Evolutionary conservation across 2,113 vertebrate genomes (phyloP), one percentile per base, ranked within the genome.

Genomic region (Excalfactoria chinensis): DNA sequence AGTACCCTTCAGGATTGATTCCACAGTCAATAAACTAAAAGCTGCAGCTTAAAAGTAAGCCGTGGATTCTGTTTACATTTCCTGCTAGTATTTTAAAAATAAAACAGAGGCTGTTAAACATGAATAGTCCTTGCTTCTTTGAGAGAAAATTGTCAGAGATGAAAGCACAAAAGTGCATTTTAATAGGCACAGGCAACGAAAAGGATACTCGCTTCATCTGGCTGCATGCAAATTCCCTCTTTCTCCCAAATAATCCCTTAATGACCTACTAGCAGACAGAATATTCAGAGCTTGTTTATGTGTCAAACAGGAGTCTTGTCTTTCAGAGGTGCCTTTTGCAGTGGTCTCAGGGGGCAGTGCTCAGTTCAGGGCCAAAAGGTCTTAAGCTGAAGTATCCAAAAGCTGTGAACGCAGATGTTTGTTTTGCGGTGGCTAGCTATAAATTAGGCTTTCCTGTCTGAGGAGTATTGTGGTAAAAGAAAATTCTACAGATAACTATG

Each of bases 31-130:
- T 95, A 95, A 95, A 91, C 59, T 74, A 68, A 49, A 60, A 23
- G 26, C 21, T 80, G 11, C 20, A 91, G 63, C 34, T 91, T 88
- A 94, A 15, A 60, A 41, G 46, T 93, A 89, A 94, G 81, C 71
- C 75, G 85, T 22, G 16, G 75, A 83, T 68, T 89, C 84, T 93
- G 78, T 89, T 95, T 96, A 93, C 78, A 64, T 89, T 94, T 93
- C 78, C 89, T 92, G 56, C n/a, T 71, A 77, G 51, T 18, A 70
- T 89, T 86, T 94, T 43, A 60, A 93, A 96, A 92, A 82, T 59
- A 93, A 63, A 87, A 9, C 10, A 51, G 41, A 22, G 13, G 26
- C 55, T 77, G 59, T 92, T 94, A 89, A 83, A 89, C 21, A 80
- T 6, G 84, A 2, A 46, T 35, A 72, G 20, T 63, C 63, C 51